A percentile compares a stretch with the other conserved stretches of the same genome.
Evolutionary conservation across 2,888 invertebrate genomes (phyloP).

Genomic region (Torymus aiolomorphi): DNA sequence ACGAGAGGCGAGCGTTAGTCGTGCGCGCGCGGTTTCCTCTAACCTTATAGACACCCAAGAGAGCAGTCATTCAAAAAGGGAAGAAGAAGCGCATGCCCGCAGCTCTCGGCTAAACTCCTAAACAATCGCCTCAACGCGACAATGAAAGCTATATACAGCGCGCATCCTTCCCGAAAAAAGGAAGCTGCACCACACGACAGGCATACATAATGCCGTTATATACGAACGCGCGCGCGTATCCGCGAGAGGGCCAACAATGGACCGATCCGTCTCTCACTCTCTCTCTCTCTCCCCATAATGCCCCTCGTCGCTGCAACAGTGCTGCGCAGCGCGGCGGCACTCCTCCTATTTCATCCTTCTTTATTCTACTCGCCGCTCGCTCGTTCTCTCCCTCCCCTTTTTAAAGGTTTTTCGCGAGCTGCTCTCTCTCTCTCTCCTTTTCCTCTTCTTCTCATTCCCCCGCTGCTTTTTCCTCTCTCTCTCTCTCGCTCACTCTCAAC

Average conservation of each 20-base stretch:
- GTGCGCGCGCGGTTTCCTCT: no score
- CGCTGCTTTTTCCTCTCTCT: conserved; percentile 12
- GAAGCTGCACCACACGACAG: no score
- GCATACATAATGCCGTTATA: no score
- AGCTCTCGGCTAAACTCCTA: no score
- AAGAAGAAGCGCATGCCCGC: no score
- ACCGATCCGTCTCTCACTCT: conserved; percentile 51
- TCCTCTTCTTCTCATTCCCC: conserved; percentile 43
- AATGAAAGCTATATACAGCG: no score
- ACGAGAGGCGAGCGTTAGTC: no score
- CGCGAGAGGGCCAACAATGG: conserved; percentile 59
- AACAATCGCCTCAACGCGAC: no score
- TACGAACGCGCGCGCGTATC: conserved; percentile 23
- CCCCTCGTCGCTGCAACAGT: conserved; percentile 3
- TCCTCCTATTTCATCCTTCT: conserved; percentile 55
- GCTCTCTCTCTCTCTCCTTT: conserved; percentile 44
- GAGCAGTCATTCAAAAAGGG: no score
- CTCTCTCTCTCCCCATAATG: conserved; percentile 44
- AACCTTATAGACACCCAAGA: no score
- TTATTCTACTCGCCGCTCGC: conserved; percentile 33
- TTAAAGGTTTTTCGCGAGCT: no score
- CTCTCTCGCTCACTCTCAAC: conserved; percentile 43
- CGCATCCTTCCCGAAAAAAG: no score
- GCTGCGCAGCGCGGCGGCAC: background rate
- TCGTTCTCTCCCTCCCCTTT: background rate